phyloP scores from a whole-genome alignment of 1,140 invertebrate genomes.

The Ceratina australensis region DNA sequence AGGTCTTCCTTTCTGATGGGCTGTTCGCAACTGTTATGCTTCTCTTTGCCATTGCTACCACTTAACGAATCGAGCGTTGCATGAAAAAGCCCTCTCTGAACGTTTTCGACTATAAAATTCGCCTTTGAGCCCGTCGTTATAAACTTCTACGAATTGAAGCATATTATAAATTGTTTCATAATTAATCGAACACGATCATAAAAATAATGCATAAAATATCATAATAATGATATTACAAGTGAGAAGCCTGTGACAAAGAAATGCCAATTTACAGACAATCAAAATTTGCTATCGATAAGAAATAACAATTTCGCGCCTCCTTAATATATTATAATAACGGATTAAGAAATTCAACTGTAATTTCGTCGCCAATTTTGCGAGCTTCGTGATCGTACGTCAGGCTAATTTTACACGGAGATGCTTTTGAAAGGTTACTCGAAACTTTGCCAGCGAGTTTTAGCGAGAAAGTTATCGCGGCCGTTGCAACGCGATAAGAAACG shows the following conservation, averaged over 20 bases:
- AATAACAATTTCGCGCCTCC: no score
- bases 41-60: conserved; percentile 1
- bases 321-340: background rate
- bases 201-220: no score
- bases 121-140: no score
- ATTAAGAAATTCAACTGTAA: background rate
- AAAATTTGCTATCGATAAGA: no score
- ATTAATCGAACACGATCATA: no score
- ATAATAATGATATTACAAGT: no score
- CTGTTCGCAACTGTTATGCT: conserved; percentile 11
- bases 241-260: no score
- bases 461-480: conserved; percentile 11
- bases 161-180: no score
- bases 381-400: background rate
- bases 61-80: conserved; percentile 11
- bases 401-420: conserved; percentile 3
- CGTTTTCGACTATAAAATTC: background rate
- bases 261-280: no score
- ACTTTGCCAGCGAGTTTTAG: conserved; percentile 1
- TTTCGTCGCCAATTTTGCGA: background rate
- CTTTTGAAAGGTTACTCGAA: background rate
- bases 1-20: background rate
- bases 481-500: conserved; percentile 17
- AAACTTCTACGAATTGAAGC: no score
- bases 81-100: background rate